Conservation (phyloP, 2,797 vertebrate species). For the Sebastes miniatus region DNA sequence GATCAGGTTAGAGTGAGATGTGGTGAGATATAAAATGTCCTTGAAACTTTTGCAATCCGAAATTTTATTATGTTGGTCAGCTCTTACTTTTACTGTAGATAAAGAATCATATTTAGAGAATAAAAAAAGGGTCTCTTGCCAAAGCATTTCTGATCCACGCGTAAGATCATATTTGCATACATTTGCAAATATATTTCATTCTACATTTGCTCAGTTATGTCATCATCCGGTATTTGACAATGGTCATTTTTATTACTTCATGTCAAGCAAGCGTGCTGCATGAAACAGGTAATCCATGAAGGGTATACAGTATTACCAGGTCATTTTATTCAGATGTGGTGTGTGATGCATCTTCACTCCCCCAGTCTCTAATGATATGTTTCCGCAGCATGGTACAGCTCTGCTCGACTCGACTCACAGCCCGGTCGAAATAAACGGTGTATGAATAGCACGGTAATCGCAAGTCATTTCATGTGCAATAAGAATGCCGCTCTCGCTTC, state of each 20-base stretch:
- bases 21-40: not conserved
- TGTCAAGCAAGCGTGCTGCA: not conserved
- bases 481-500: too few relatives aligned
- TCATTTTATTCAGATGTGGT: not conserved
- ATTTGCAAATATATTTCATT: not conserved
- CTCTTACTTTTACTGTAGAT: not conserved
- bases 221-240: not conserved
- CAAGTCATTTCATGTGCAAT: too few relatives aligned
- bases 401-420: not conserved
- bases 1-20: not conserved
- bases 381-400: not conserved
- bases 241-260: not conserved
- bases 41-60: conserved; percentile 15
- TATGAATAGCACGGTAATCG: too few relatives aligned
- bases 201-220: not conserved
- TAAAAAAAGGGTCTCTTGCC: not conserved
- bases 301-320: not conserved
- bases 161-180: not conserved
- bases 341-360: not conserved
- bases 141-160: not conserved
- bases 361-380: not conserved
- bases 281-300: not conserved
- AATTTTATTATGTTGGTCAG: not conserved
- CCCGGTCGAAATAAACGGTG: too few relatives aligned
- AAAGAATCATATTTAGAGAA: not conserved